Percentiles rank a stretch among this genome's conserved stretches.
Conservation (phyloP, 2,113 vertebrate genomes). For the Sphyrna mokarran region DNA sequence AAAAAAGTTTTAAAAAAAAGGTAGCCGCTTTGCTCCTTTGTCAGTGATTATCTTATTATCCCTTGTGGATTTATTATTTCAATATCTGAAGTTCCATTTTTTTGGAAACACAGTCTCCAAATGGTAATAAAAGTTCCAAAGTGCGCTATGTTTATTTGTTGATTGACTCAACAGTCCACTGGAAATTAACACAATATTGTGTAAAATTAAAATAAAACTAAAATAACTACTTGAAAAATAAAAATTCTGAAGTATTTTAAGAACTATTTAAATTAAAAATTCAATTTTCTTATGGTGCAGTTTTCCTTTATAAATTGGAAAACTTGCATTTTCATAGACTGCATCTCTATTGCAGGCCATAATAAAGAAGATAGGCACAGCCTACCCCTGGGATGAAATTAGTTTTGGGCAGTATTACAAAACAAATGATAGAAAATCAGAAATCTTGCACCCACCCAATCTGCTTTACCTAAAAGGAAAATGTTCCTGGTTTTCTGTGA, state of each 20-base stretch:
- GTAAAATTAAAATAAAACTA: constrained; percentile 32
- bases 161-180: neutral
- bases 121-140: constrained; percentile 17
- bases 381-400: neutral
- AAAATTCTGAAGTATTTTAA: neutral
- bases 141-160: neutral
- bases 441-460: neutral
- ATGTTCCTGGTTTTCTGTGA: neutral
- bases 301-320: neutral
- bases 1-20: neutral
- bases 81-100: constrained; percentile 19
- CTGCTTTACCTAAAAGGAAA: neutral
- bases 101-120: neutral
- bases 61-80: constrained; percentile 28
- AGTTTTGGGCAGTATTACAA: neutral
- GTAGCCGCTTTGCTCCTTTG: neutral
- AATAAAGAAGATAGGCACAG: neutral
- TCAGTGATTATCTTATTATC: constrained; percentile 27
- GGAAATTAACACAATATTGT: constrained; percentile 6
- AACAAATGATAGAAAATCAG: neutral
- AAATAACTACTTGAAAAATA: constrained; percentile 35
- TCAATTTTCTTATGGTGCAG: neutral
- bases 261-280: neutral
- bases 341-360: neutral
- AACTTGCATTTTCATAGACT: neutral